These are phyloP conservation scores for Anguilla rostrata DNA, from an alignment of 2,113 vertebrate species.

Conservation along the genomic window DNA sequence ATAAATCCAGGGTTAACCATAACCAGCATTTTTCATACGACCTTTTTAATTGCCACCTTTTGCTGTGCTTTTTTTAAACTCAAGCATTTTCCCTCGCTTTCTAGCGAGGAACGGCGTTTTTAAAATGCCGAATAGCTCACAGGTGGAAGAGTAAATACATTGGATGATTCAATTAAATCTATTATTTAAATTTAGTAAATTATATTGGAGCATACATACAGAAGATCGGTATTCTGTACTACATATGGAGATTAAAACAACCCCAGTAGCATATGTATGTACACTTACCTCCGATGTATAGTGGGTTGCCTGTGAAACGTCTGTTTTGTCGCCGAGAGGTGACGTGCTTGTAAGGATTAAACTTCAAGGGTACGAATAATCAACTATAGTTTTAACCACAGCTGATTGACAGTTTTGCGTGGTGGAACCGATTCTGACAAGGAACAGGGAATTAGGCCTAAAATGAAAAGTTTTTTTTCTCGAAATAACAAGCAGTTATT, in stretches of 20 bases:
- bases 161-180: too few species aligned
- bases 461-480: too few species aligned
- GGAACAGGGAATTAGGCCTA: too few species aligned
- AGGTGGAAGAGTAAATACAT: neutral
- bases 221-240: too few species aligned
- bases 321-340: neutral
- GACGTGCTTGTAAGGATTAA: neutral
- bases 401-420: neutral
- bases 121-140: neutral
- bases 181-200: too few species aligned
- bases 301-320: neutral
- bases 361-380: neutral
- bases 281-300: neutral
- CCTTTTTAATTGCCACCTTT: neutral
- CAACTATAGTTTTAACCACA: neutral
- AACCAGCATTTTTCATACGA: neutral
- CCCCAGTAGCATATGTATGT: too few species aligned
- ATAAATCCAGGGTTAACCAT: too few species aligned
- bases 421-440: neutral
- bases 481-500: too few species aligned
- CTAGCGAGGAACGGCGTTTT: neutral
- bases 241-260: neutral
- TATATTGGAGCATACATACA: too few species aligned
- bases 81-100: neutral
- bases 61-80: neutral